Conservation (phyloP, 2,888 invertebrate genomes). For the Pseudococcus longispinus region DNA sequence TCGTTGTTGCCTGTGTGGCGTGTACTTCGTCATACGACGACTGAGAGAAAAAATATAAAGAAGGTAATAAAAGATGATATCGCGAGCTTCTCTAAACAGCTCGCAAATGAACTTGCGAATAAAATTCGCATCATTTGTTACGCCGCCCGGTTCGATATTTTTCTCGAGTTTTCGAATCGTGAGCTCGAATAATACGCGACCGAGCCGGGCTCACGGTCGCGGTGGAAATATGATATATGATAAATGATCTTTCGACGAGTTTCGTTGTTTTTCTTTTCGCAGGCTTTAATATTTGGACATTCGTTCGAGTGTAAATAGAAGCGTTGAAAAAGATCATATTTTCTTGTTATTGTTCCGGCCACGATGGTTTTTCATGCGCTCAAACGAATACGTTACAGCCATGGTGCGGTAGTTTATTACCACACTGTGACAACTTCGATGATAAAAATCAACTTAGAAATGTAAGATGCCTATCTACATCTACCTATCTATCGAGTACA, state of each 20-base stretch:
- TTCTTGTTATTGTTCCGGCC: neutral
- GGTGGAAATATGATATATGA: neutral
- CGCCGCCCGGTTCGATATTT: neutral
- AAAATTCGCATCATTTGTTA: constrained; percentile 37
- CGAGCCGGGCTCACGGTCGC: no score
- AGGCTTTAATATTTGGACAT: neutral
- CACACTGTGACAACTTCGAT: neutral
- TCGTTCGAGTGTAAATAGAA: constrained; percentile 16
- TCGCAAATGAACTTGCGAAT: constrained; percentile 19
- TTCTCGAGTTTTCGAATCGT: neutral
- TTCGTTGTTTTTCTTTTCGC: neutral
- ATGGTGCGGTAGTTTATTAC: neutral
- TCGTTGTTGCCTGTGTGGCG: neutral
- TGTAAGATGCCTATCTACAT: neutral
- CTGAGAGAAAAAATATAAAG: neutral
- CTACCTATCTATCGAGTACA: neutral
- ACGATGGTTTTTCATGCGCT: no score
- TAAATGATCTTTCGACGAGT: constrained; percentile 18
- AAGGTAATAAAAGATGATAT: constrained; percentile 8
- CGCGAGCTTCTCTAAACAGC: neutral
- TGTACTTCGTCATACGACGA: neutral
- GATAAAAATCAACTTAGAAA: neutral
- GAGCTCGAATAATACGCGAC: neutral
- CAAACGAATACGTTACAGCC: neutral
- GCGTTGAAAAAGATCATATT: constrained; percentile 7